Percentiles rank a stretch among this genome's conserved stretches.
These are phyloP conservation scores for Oxygymnocypris stewartii DNA, from an alignment of 2,113 vertebrate species.

Conservation along the genomic window DNA sequence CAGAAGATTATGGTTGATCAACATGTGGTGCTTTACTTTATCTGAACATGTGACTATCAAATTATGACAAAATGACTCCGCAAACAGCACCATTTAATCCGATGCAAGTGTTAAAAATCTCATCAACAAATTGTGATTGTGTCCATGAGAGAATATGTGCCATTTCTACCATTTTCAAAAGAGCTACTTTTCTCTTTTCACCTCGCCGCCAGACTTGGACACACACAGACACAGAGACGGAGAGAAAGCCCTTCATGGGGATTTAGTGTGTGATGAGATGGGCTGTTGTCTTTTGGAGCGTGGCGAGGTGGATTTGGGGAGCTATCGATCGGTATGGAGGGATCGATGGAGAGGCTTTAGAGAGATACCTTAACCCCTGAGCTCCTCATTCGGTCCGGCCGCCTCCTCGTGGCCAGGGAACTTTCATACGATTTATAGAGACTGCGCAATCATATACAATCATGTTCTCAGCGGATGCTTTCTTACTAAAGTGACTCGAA, in stretches of 20 bases:
- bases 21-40: slow-evolving; percentile 1
- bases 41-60: background rate
- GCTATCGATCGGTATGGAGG: slow-evolving; percentile 73
- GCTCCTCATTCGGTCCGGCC: background rate
- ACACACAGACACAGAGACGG: slow-evolving; percentile 2
- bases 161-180: background rate
- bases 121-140: background rate
- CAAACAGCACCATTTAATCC: background rate
- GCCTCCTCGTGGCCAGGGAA: background rate
- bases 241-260: slow-evolving; percentile 71
- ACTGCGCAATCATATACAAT: slow-evolving; percentile 24
- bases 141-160: background rate
- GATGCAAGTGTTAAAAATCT: background rate
- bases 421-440: slow-evolving; percentile 12
- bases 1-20: background rate
- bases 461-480: background rate
- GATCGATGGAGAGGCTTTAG: slow-evolving; percentile 75
- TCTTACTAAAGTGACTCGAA: background rate
- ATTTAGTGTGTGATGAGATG: slow-evolving; percentile 68
- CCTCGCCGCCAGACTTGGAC: background rate
- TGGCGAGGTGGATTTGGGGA: slow-evolving; percentile 72
- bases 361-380: slow-evolving; percentile 58
- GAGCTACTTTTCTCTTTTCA: background rate
- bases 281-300: slow-evolving; percentile 67
- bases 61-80: background rate